Percentiles rank a stretch among this genome's conserved stretches.
Conservation (phyloP, 1,140 invertebrate genomes). For the Cylas formicarius region DNA sequence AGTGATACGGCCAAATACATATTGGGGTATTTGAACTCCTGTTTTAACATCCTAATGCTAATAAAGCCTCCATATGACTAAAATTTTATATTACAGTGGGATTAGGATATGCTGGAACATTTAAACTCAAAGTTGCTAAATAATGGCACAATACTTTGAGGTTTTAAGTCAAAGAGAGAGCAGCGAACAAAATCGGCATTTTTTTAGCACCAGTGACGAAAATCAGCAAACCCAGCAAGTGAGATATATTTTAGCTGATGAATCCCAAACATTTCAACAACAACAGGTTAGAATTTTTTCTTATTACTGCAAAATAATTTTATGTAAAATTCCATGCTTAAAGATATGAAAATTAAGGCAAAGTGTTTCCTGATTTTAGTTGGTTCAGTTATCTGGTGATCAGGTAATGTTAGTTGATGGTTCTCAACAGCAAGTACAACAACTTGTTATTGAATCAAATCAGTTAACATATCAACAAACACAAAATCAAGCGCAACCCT, state of each 20-base stretch:
- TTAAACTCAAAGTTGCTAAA: conserved; percentile 9
- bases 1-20: too few relatives aligned
- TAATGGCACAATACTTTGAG: conserved; percentile 42
- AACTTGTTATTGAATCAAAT: conserved; percentile 19
- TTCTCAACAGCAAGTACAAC: conserved; percentile 23
- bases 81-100: too few relatives aligned
- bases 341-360: neutral
- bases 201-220: conserved; percentile 36
- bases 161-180: conserved; percentile 36
- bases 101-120: too few relatives aligned
- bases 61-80: too few relatives aligned
- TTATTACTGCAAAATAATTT: conserved; percentile 1
- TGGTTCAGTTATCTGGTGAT: conserved; percentile 26
- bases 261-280: conserved; percentile 24
- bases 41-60: too few relatives aligned
- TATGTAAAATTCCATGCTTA: neutral
- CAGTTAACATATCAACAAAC: conserved; percentile 6
- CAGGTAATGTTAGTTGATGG: conserved; percentile 33
- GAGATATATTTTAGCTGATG: conserved; percentile 25
- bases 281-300: conserved; percentile 24
- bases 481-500: conserved; percentile 7
- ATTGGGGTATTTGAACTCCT: too few relatives aligned
- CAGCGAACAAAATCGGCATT: conserved; percentile 29
- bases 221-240: conserved; percentile 30
- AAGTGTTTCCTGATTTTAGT: conserved; percentile 16